phyloP scores from a whole-genome alignment of 2,797 vertebrate species.

The Pangasius krempfi region DNA sequence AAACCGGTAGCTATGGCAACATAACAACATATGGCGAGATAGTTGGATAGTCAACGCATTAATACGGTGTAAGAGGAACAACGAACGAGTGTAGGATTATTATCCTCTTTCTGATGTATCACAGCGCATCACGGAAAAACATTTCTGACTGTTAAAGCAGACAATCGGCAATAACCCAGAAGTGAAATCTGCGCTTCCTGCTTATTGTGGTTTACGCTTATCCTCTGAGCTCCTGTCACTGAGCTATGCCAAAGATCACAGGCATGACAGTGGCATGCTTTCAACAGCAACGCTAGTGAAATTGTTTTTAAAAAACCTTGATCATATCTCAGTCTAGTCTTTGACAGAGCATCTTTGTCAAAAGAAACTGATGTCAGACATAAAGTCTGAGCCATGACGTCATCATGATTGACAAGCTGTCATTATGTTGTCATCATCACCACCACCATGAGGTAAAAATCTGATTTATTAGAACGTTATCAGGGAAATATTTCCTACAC shows the following conservation, averaged over 20 bases:
- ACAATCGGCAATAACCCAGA: too few relatives aligned
- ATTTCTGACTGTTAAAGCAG: too few relatives aligned
- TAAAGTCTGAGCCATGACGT: neutral
- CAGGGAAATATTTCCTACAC: neutral
- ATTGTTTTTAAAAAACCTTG: neutral
- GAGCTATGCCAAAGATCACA: neutral
- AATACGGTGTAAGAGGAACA: too few relatives aligned
- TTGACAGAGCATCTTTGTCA: too few relatives aligned
- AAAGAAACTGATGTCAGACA: neutral
- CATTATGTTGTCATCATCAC: neutral
- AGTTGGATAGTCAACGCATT: too few relatives aligned
- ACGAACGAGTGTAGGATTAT: too few relatives aligned
- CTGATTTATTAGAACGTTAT: neutral
- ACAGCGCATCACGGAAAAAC: too few relatives aligned
- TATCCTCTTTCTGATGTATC: too few relatives aligned
- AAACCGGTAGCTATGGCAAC: too few relatives aligned
- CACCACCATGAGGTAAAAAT: neutral
- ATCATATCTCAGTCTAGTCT: neutral
- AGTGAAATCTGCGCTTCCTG: too few relatives aligned
- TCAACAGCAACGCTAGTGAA: neutral
- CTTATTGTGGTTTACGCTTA: too few relatives aligned
- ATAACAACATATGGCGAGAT: neutral
- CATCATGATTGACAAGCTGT: neutral
- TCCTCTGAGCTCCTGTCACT: neutral
- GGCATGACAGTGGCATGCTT: neutral